Conservation (phyloP, 2,797 vertebrate genomes). For the Acropternis orthonyx region DNA sequence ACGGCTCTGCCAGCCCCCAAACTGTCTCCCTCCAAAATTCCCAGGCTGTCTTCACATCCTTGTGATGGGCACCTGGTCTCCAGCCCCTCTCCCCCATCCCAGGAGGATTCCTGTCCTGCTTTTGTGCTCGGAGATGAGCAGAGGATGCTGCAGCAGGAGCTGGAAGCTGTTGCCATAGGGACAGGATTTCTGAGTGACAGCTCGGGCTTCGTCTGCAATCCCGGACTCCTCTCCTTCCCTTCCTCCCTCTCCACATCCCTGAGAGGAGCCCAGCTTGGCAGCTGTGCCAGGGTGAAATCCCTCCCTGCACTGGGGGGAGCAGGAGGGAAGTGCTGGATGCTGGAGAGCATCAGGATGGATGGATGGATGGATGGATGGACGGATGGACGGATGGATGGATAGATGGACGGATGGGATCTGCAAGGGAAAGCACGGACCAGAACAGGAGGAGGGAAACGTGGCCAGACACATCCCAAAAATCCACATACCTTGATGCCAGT, state of each 20-base stretch:
- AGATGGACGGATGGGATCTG: neutral
- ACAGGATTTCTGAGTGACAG: neutral
- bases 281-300: neutral
- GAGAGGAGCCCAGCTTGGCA: neutral
- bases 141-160: neutral
- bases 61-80: fast-evolving
- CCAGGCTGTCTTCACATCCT: neutral
- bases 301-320: neutral
- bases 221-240: neutral
- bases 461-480: neutral
- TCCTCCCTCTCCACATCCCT: too few species aligned
- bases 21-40: neutral
- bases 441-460: neutral
- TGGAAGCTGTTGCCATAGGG: conserved; percentile 40
- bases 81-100: neutral
- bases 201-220: neutral
- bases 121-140: neutral
- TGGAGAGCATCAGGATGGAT: neutral
- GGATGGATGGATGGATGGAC: too few species aligned
- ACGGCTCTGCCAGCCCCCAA: neutral
- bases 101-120: neutral
- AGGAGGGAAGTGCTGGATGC: neutral
- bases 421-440: fast-evolving
- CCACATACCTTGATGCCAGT: too few species aligned
- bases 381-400: neutral